Evolutionary conservation across 2,113 vertebrate genomes (phyloP).

Genomic region (Hippolais icterina): DNA sequence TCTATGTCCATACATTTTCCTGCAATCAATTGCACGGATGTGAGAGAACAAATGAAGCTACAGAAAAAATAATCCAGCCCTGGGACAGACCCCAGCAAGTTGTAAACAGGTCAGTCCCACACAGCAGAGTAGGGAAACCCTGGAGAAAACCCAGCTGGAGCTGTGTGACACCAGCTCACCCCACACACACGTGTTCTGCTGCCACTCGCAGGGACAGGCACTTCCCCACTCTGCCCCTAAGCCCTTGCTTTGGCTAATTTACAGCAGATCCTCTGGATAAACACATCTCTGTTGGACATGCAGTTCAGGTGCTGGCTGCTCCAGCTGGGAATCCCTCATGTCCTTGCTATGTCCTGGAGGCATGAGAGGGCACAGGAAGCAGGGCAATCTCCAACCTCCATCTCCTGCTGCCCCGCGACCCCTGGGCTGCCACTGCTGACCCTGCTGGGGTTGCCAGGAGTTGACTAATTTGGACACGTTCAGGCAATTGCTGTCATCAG

Average conservation of each 20-base stretch:
- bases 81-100: not conserved
- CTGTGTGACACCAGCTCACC: not conserved
- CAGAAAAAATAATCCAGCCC: not conserved
- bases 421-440: constrained; percentile 61
- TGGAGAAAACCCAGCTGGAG: not conserved
- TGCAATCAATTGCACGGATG: not conserved
- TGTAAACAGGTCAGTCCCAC: not conserved
- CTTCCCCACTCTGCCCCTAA: not conserved
- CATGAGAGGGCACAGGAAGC: constrained; percentile 65
- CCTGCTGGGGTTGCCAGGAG: constrained; percentile 29
- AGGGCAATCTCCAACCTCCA: constrained; percentile 40
- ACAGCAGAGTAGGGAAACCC: not conserved
- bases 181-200: not conserved
- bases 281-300: constrained; percentile 25
- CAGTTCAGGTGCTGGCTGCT: constrained; percentile 52
- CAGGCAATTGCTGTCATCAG: constrained; percentile 61
- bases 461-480: constrained; percentile 67
- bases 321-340: constrained; percentile 39
- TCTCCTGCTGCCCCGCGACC: constrained; percentile 63
- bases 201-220: constrained; percentile 16
- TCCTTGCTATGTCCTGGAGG: constrained; percentile 56
- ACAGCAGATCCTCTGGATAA: constrained; percentile 61
- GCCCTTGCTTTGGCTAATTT: not conserved
- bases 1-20: not conserved
- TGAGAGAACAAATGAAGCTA: not conserved